Percentiles rank a stretch among this genome's conserved stretches.
These are phyloP conservation scores for Bombus vancouverensis DNA, from an alignment of 1,140 invertebrate genomes.

Conservation along the genomic window DNA sequence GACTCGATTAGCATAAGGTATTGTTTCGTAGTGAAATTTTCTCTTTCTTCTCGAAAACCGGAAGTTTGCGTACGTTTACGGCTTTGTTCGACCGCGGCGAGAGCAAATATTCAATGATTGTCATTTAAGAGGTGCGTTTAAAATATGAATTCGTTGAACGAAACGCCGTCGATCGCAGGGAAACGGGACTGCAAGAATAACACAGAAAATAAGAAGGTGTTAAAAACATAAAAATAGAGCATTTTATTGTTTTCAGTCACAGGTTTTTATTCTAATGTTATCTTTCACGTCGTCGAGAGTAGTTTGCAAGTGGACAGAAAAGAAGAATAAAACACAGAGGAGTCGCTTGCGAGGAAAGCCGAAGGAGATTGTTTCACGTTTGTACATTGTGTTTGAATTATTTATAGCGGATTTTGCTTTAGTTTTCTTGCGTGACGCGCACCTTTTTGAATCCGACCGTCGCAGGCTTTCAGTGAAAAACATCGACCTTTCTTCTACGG, in stretches of 20 bases:
- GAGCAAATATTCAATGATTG: not conserved
- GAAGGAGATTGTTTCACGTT: slow-evolving; percentile 50
- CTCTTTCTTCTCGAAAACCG: not conserved
- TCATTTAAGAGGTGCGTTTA: not conserved
- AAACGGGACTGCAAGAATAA: not conserved
- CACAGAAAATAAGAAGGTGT: slow-evolving; percentile 35
- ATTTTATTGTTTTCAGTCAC: slow-evolving; percentile 76
- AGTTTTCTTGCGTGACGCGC: slow-evolving; percentile 49
- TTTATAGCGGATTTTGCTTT: slow-evolving; percentile 42
- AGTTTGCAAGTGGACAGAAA: not conserved
- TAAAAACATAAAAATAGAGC: slow-evolving; percentile 75
- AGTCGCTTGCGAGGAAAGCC: slow-evolving; percentile 63
- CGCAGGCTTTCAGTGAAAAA: not conserved
- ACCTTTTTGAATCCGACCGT: slow-evolving; percentile 52
- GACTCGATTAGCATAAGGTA: slow-evolving; percentile 69
- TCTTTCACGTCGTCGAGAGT: slow-evolving; percentile 57
- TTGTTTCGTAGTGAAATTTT: slow-evolving; percentile 58
- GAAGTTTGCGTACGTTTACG: not conserved
- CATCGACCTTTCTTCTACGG: not conserved
- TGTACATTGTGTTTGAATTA: slow-evolving; percentile 59
- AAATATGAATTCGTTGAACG: not conserved
- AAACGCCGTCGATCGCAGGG: not conserved
- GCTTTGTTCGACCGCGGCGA: not conserved
- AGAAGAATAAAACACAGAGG: slow-evolving; percentile 7
- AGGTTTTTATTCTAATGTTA: slow-evolving; percentile 71